These are phyloP conservation scores for Mormyrus iriodes DNA, from an alignment of 2,113 vertebrate genomes.

Conservation along the genomic window DNA sequence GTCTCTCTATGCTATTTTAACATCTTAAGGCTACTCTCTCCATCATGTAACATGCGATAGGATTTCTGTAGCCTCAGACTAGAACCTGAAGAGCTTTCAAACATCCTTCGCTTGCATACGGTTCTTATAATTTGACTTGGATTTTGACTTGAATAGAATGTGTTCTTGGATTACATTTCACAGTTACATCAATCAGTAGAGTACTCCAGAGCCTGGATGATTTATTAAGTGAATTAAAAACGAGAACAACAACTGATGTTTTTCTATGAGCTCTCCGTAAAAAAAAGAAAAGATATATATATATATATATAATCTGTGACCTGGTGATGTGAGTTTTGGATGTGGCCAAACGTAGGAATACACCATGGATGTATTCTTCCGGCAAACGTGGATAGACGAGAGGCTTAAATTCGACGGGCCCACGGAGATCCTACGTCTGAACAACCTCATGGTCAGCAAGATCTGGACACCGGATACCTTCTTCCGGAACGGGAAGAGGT, in stretches of 20 bases:
- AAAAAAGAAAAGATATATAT: not conserved
- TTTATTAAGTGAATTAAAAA: not conserved
- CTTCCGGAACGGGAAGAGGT: slow-evolving; percentile 75
- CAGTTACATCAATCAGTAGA: not conserved
- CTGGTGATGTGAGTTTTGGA: not conserved
- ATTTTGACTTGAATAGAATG: not conserved
- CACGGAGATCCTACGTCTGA: slow-evolving; percentile 71
- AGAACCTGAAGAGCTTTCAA: not conserved
- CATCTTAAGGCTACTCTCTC: slow-evolving; percentile 40
- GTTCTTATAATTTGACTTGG: not conserved
- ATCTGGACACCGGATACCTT: slow-evolving; percentile 77
- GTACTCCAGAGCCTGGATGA: not conserved
- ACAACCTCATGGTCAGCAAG: slow-evolving; percentile 78
- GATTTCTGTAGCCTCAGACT: slow-evolving; percentile 23
- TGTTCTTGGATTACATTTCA: not conserved
- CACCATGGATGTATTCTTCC: slow-evolving; percentile 76
- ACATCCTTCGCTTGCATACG: not conserved
- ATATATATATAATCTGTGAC: not conserved
- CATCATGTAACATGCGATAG: slow-evolving; percentile 41
- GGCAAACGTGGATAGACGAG: slow-evolving; percentile 71
- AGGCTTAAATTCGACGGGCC: slow-evolving; percentile 68
- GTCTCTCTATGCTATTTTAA: slow-evolving; percentile 36
- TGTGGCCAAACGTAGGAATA: slow-evolving; percentile 57
- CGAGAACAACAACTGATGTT: not conserved
- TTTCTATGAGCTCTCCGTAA: not conserved